A percentile compares a stretch with the other conserved stretches of the same genome.
Conservation (phyloP, 2,888 invertebrate genomes). For the Drosophila anomelani region DNA sequence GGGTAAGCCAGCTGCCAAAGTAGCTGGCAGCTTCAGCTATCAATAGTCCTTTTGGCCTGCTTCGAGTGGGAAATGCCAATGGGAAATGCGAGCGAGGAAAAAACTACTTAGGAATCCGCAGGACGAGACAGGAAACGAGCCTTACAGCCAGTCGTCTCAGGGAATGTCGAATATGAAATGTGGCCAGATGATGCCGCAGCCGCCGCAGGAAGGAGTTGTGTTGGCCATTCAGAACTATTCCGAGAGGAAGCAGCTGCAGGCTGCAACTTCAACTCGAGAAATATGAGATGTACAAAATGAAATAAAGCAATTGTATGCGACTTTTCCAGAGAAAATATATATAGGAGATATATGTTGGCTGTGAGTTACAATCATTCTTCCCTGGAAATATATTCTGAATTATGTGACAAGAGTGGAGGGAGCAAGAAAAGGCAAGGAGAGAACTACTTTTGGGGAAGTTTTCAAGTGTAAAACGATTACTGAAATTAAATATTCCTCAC, state of each 20-base stretch:
- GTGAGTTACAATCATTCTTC: background rate
- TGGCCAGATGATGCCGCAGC: slow-evolving; percentile 62
- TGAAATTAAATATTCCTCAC: background rate
- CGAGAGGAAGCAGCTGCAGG: slow-evolving; percentile 28
- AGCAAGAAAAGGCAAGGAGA: background rate
- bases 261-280: slow-evolving; percentile 41
- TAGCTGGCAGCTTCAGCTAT: slow-evolving; percentile 46
- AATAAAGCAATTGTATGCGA: slow-evolving; percentile 50
- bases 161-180: slow-evolving; percentile 70
- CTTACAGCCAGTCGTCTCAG: slow-evolving; percentile 14
- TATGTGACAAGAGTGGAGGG: slow-evolving; percentile 14
- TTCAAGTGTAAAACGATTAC: slow-evolving; percentile 4
- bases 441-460: background rate
- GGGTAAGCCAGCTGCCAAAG: slow-evolving; percentile 61
- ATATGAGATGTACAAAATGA: slow-evolving; percentile 48
- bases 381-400: slow-evolving; percentile 15
- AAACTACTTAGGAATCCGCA: slow-evolving; percentile 63
- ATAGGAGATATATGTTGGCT: background rate
- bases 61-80: slow-evolving; percentile 56
- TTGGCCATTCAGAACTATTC: slow-evolving; percentile 40
- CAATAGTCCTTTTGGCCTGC: slow-evolving; percentile 54
- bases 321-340: slow-evolving; percentile 5
- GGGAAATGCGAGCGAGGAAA: slow-evolving; percentile 43
- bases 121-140: slow-evolving; percentile 60
- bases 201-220: slow-evolving; percentile 29